These are phyloP conservation scores for Ophion ventricosus DNA, from an alignment of 2,888 invertebrate species.

Conservation along the genomic window DNA sequence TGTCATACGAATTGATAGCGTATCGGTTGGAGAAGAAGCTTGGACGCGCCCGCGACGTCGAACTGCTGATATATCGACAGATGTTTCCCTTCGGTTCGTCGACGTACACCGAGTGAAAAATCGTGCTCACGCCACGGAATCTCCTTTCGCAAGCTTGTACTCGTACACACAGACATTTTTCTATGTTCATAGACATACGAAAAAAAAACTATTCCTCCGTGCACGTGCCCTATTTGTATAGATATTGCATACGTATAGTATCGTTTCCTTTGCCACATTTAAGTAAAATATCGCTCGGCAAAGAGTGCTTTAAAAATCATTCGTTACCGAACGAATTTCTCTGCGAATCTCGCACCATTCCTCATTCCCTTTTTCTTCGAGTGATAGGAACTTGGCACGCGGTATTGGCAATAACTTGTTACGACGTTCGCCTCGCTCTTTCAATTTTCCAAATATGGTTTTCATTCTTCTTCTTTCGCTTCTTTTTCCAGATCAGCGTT, in stretches of 20 bases:
- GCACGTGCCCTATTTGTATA: not conserved
- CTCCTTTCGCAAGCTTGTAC: conserved; percentile 32
- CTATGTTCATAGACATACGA: not conserved
- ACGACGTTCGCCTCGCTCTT: conserved; percentile 59
- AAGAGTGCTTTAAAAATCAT: conserved; percentile 61
- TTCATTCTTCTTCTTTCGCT: conserved; percentile 13
- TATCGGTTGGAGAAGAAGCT: conserved; percentile 23
- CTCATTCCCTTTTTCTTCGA: conserved; percentile 18
- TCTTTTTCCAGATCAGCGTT: not conserved
- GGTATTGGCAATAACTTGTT: conserved; percentile 64
- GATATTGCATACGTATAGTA: conserved; percentile 2
- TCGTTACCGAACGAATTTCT: conserved; percentile 55
- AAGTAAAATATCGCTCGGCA: conserved; percentile 70
- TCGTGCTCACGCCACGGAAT: conserved; percentile 42
- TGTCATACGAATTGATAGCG: conserved; percentile 32
- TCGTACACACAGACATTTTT: not conserved
- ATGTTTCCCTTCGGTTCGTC: conserved; percentile 31
- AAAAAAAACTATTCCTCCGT: not conserved
- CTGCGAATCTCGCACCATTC: conserved; percentile 46
- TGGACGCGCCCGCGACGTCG: conserved; percentile 33
- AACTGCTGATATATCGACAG: conserved; percentile 57
- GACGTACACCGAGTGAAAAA: conserved; percentile 54
- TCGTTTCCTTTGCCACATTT: conserved; percentile 61
- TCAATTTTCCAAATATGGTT: conserved; percentile 23
- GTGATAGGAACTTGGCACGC: conserved; percentile 67